Evolutionary conservation across 1,140 invertebrate genomes (phyloP).

Genomic region (Anastrepha ludens): DNA sequence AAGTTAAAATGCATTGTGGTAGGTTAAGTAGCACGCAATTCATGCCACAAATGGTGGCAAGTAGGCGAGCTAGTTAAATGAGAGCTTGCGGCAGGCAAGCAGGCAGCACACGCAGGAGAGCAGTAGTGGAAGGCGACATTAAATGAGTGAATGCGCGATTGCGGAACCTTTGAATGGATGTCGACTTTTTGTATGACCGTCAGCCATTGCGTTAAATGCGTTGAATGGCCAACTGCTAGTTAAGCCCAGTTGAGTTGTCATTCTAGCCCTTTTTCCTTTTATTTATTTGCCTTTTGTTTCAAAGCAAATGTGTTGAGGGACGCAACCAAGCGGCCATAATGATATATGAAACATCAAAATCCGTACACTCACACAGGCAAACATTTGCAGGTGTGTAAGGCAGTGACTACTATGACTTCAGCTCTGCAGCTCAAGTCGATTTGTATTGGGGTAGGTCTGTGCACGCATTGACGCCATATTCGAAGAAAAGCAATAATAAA

Average conservation of each 20-base stretch:
- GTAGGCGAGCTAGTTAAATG: not conserved
- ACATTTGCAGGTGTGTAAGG: not conserved
- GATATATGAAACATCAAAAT: conserved; percentile 22
- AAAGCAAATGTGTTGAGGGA: not conserved
- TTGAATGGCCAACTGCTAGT: not conserved
- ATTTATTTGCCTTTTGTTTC: conserved; percentile 12
- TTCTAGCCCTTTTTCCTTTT: not conserved
- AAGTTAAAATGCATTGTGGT: conserved; percentile 57
- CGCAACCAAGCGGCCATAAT: conserved; percentile 42
- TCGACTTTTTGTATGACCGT: not conserved
- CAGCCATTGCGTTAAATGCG: conserved; percentile 18
- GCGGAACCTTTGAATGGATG: not conserved
- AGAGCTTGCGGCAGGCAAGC: not conserved
- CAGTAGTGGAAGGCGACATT: not conserved
- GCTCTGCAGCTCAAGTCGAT: not conserved
- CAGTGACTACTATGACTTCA: not conserved
- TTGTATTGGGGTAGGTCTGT: conserved; percentile 41
- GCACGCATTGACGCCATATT: not conserved
- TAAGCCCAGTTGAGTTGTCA: not conserved
- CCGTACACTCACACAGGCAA: not conserved
- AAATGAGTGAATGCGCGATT: conserved; percentile 20
- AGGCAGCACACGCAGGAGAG: not conserved
- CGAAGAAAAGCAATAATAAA: not conserved
- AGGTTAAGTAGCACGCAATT: conserved; percentile 56
- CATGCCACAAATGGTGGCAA: conserved; percentile 43